A percentile compares a stretch with the other conserved stretches of the same genome.
Conservation (phyloP, 1,140 invertebrate species). For the Cyclargus thomasi region DNA sequence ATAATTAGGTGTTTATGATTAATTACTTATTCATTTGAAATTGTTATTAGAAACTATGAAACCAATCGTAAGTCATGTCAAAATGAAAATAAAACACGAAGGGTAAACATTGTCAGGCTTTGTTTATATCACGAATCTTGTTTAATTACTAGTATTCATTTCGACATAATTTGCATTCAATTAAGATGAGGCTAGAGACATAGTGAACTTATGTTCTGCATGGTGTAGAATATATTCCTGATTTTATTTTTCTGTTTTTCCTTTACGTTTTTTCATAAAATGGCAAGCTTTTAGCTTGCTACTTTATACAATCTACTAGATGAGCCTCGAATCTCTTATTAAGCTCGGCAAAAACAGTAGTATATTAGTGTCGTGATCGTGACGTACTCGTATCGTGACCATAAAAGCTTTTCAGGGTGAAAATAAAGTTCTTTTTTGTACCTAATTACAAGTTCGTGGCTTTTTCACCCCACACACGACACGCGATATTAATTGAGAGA, state of each 20-base stretch:
- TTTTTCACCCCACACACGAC: slow-evolving; percentile 42
- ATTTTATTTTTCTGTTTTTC: neutral
- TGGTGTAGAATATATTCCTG: neutral
- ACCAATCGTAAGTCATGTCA: too few relatives aligned
- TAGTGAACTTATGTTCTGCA: neutral
- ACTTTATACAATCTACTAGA: too few relatives aligned
- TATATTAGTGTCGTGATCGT: neutral
- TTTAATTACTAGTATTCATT: slow-evolving; percentile 3
- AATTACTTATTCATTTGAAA: too few relatives aligned
- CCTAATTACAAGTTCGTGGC: slow-evolving; percentile 51
- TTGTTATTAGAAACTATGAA: too few relatives aligned
- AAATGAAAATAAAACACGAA: too few relatives aligned
- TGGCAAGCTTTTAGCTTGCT: neutral
- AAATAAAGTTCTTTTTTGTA: slow-evolving; percentile 43
- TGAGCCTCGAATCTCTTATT: neutral
- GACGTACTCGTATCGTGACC: slow-evolving; percentile 12
- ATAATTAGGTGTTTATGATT: too few relatives aligned
- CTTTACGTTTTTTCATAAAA: neutral
- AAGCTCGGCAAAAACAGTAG: neutral
- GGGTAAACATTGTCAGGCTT: neutral
- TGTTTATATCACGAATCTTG: neutral
- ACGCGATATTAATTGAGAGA: slow-evolving; percentile 37
- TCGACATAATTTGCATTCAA: slow-evolving; percentile 7
- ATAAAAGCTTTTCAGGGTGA: slow-evolving; percentile 8
- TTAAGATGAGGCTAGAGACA: neutral